Evolutionary conservation across 1,140 invertebrate species (phyloP).

Genomic region (Cherax quadricarinatus): DNA sequence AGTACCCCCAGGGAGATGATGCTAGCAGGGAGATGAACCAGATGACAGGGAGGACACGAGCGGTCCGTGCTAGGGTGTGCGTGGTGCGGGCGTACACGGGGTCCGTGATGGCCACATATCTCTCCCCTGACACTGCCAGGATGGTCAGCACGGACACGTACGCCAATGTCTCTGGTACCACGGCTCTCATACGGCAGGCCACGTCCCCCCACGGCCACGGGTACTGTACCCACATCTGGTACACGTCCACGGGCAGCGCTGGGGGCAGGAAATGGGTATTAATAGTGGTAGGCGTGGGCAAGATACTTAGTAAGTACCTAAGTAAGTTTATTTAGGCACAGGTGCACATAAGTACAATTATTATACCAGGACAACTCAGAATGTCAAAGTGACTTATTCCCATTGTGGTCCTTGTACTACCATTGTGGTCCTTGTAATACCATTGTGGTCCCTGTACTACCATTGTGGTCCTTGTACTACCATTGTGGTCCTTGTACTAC

Average conservation of each 20-base stretch:
- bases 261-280: not conserved
- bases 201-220: slow-evolving; percentile 79
- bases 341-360: too few relatives aligned
- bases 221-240: slow-evolving; percentile 78
- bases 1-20: slow-evolving; percentile 52
- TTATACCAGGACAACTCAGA: too few relatives aligned
- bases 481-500: too few relatives aligned
- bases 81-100: slow-evolving; percentile 63
- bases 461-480: too few relatives aligned
- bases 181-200: slow-evolving; percentile 78
- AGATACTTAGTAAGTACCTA: too few relatives aligned
- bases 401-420: too few relatives aligned
- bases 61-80: slow-evolving; percentile 50
- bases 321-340: too few relatives aligned
- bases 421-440: too few relatives aligned
- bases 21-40: slow-evolving; percentile 49
- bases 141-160: slow-evolving; percentile 73
- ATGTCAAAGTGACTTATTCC: too few relatives aligned
- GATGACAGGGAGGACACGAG: slow-evolving; percentile 52
- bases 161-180: slow-evolving; percentile 76
- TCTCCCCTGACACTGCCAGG: slow-evolving; percentile 59
- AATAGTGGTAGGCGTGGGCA: not conserved
- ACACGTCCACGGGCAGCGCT: slow-evolving; percentile 72
- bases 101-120: slow-evolving; percentile 62
- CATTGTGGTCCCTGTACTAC: too few relatives aligned